Conservation (phyloP, 2,797 vertebrate genomes). For the Heterohyrax brucei region DNA sequence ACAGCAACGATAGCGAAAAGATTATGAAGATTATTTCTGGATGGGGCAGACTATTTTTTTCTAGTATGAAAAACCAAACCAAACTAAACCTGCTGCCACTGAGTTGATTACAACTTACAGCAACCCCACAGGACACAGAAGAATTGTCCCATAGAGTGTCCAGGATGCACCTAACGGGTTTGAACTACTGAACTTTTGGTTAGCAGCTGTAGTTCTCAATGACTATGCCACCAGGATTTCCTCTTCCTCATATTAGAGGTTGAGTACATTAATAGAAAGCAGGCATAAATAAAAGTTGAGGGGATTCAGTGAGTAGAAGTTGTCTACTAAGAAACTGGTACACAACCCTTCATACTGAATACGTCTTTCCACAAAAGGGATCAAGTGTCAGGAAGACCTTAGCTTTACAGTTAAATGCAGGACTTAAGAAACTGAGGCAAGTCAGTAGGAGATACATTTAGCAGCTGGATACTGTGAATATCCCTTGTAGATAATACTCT, state of each 20-base stretch:
- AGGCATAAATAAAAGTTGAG: neutral
- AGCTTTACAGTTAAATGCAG: neutral
- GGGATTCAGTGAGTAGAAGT: neutral
- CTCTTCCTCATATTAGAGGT: conserved; percentile 3
- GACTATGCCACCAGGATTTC: no score
- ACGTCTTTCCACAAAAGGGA: conserved; percentile 6
- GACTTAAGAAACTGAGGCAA: neutral
- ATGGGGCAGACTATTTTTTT: neutral
- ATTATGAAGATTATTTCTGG: conserved; percentile 11
- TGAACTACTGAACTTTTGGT: no score
- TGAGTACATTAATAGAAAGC: neutral
- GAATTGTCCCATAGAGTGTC: no score
- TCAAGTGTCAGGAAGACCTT: neutral
- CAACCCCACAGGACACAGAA: no score
- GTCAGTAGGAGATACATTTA: neutral
- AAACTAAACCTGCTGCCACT: no score
- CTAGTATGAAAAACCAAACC: neutral
- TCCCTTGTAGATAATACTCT: neutral
- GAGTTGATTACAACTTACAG: no score
- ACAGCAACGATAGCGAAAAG: neutral
- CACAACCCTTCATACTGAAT: neutral
- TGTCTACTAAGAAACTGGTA: conserved; percentile 19
- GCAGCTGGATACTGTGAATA: neutral
- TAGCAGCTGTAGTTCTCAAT: no score
- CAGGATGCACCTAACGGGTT: no score